Base-by-base conservation (phyloP, 2,113 vertebrate species). In the Dolichallabes microphthalmus region DNA sequence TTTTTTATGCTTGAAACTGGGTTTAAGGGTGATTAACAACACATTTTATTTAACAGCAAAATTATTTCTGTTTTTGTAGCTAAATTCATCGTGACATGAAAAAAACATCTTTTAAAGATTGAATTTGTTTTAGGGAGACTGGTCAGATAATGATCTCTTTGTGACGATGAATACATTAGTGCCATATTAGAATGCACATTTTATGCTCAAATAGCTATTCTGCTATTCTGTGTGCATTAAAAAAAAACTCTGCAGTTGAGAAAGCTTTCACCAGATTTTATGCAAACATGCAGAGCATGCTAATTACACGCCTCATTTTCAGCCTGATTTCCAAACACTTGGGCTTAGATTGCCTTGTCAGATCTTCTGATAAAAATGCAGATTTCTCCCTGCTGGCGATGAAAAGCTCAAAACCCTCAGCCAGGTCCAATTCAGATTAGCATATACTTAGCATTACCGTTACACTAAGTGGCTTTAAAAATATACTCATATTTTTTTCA, bases 251-350 rank as follows among this genome's bases (percentile, higher is more conserved):
- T 53, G n/a, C 58, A 32, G n/a, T 58, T 95, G 94, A 52, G 90
- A 94, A 60, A 95, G 94, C 90, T 94, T 94, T 91, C 95, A 96
- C 90, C 93, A 94, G 91, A 93, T 97, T 86, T 93, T 97, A 91
- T 96, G 95, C 87, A 93, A 96, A 92, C 22, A 61, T 84, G 88
- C 92, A 82, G 82, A 86, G 88, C 88, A 93, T 95, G 95, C 94
- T 96, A 87, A 91, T 91, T 90, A 87, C 87, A 87, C 12, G 88
- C 86, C 89, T 89, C 88, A 91, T 91, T 94, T 91, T 84, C 87
- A 90, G 85, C 77, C 86, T 30, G 82, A 79, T 85, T 88, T 88
- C 83, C 82, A 82, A 87, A 83, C 57, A 78, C 78, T 30, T 6
- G 1, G 63, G 25, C 77, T 83, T 77, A 83, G 39, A 27, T 76